Evolutionary conservation across 92 coral and sea anemone genomes (phyloP).

Genomic region (Phymanthus crucifer): DNA sequence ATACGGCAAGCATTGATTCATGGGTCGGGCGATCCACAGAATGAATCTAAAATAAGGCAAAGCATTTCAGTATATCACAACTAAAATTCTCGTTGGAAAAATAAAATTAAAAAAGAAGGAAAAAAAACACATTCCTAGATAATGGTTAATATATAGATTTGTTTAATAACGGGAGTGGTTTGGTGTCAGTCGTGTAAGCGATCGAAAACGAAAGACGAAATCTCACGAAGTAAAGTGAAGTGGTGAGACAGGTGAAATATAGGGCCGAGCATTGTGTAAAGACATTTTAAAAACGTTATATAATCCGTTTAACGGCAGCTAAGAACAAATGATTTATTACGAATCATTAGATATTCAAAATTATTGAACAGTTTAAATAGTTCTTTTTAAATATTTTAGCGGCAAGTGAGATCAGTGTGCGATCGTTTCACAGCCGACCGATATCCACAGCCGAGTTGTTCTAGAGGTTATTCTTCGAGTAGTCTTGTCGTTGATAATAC

Average conservation of each 20-base stretch:
- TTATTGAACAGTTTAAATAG: constrained; percentile 20
- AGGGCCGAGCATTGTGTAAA: constrained; percentile 23
- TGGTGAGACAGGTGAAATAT: constrained; percentile 29
- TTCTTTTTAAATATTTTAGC: constrained; percentile 23
- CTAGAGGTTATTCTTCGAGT: constrained; percentile 14
- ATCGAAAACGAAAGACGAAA: constrained; percentile 2
- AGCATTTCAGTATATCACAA: not conserved
- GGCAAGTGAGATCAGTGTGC: constrained; percentile 21
- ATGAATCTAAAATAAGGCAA: not conserved
- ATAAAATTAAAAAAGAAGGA: constrained; percentile 5
- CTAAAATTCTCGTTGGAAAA: not conserved
- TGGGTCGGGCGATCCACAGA: not conserved
- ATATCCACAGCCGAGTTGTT: constrained; percentile 38
- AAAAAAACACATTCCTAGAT: constrained; percentile 9
- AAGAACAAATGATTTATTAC: constrained; percentile 29
- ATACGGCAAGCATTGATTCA: constrained; percentile 1
- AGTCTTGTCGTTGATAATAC: constrained; percentile 18
- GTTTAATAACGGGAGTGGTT: not conserved
- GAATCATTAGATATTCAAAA: constrained; percentile 23
- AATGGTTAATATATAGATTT: not conserved
- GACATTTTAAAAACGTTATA: constrained; percentile 25
- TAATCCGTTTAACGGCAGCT: constrained; percentile 28
- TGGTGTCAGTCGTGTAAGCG: constrained; percentile 7
- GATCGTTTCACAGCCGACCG: constrained; percentile 18
- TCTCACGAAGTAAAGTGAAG: constrained; percentile 14